Conservation (phyloP, 2,113 vertebrate species). For the Pomatorhinus ruficollis region DNA sequence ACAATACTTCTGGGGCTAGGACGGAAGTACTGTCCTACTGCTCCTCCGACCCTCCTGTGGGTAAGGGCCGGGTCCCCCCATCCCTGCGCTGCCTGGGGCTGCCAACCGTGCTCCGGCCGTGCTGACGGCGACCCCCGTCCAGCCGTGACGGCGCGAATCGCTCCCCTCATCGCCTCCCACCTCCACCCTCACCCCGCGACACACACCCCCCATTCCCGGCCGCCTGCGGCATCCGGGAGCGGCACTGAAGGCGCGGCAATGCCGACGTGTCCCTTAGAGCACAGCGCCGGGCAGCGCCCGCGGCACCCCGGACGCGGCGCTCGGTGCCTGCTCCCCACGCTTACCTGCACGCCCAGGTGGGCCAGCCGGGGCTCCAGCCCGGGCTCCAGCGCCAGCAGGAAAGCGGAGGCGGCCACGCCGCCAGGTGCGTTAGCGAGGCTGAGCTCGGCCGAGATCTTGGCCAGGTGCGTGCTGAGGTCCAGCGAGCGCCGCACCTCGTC, state of each 20-base stretch:
- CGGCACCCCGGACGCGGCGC: background rate
- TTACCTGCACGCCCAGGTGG: slow-evolving; percentile 90
- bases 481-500: slow-evolving; percentile 91
- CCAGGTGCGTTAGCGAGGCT: slow-evolving; percentile 78
- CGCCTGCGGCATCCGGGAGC: background rate
- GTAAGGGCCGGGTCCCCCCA: accelerated
- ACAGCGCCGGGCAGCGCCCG: background rate
- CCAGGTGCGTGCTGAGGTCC: slow-evolving; percentile 91
- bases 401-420: slow-evolving; percentile 73
- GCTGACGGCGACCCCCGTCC: background rate
- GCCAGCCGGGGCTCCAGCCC: slow-evolving; percentile 85
- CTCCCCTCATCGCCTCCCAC: background rate
- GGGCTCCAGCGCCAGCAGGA: slow-evolving; percentile 86
- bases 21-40: background rate
- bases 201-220: background rate
- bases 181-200: accelerated
- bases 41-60: accelerated
- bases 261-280: slow-evolving; percentile 17
- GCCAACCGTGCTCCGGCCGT: background rate
- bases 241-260: background rate
- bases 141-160: too few relatives aligned
- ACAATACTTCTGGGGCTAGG: background rate
- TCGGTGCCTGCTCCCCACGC: background rate
- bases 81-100: background rate
- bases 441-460: slow-evolving; percentile 89